Evolutionary conservation across 2,888 invertebrate species (phyloP).

Genomic region (Luperina nickerlii): DNA sequence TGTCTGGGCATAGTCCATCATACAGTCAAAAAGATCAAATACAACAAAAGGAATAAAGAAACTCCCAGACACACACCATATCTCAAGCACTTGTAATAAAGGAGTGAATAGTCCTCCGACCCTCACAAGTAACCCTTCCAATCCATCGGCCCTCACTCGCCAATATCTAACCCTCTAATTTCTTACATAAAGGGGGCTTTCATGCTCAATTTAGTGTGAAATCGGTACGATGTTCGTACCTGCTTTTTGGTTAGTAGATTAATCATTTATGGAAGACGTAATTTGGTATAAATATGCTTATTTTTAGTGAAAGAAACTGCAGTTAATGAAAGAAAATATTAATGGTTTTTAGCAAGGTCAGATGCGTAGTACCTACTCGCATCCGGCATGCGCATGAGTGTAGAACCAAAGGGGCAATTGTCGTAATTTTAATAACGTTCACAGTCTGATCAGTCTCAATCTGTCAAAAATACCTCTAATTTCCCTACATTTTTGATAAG

Average conservation of each 20-base stretch:
- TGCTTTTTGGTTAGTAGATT: neutral
- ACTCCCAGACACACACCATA: constrained; percentile 22
- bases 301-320: neutral
- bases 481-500: neutral
- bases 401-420: neutral
- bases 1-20: neutral
- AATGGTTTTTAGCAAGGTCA: neutral
- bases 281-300: neutral
- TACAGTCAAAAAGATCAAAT: constrained; percentile 17
- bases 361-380: neutral
- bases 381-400: neutral
- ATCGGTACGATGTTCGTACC: constrained; percentile 10
- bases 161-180: constrained; percentile 42
- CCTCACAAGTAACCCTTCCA: constrained; percentile 33
- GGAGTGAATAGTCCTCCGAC: constrained; percentile 6
- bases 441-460: neutral
- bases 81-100: constrained; percentile 23
- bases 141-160: constrained; percentile 29
- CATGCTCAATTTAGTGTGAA: constrained; percentile 32
- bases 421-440: neutral
- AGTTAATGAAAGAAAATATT: neutral
- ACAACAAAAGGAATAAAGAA: constrained; percentile 6
- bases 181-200: constrained; percentile 22
- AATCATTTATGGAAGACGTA: neutral
- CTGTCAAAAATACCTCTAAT: neutral